A percentile compares a stretch with the other conserved stretches of the same genome.
Evolutionary conservation across 2,113 vertebrate species (phyloP).

Genomic region (Otocyon megalotis): DNA sequence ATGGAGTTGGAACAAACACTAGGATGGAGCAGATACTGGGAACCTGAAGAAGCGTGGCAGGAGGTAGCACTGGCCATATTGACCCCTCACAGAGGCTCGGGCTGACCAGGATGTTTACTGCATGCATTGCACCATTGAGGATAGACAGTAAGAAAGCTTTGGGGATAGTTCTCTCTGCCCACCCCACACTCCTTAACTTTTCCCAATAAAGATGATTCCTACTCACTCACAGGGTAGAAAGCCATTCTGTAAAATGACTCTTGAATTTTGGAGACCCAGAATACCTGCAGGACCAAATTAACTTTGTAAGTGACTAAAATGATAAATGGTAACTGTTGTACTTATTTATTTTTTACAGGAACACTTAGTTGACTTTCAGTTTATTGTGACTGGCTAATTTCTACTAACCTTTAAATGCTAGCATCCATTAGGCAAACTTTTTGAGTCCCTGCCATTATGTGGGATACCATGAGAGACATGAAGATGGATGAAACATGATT

Average conservation of each 20-base stretch:
- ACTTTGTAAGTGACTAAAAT: not conserved
- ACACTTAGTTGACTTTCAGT: not conserved
- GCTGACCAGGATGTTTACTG: accelerated
- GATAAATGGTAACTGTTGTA: not conserved
- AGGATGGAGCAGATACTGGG: not conserved
- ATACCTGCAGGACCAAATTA: not conserved
- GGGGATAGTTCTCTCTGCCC: not conserved
- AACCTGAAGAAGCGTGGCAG: accelerated
- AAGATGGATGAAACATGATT: not conserved
- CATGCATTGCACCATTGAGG: not conserved
- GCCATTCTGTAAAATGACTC: not conserved
- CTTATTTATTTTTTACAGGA: conserved; percentile 1
- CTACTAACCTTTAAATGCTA: not conserved
- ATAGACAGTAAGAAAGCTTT: no score
- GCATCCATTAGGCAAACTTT: not conserved
- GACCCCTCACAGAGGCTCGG: no score
- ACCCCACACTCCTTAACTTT: not conserved
- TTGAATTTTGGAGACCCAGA: conserved; percentile 40
- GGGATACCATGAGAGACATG: not conserved
- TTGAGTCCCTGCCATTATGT: not conserved
- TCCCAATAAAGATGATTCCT: not conserved
- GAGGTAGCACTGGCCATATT: not conserved
- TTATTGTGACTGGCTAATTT: conserved; percentile 14
- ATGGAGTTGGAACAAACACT: no score
- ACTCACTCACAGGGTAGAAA: not conserved